Conservation (phyloP, 2,113 vertebrate genomes). For the Halichoerus grypus region DNA sequence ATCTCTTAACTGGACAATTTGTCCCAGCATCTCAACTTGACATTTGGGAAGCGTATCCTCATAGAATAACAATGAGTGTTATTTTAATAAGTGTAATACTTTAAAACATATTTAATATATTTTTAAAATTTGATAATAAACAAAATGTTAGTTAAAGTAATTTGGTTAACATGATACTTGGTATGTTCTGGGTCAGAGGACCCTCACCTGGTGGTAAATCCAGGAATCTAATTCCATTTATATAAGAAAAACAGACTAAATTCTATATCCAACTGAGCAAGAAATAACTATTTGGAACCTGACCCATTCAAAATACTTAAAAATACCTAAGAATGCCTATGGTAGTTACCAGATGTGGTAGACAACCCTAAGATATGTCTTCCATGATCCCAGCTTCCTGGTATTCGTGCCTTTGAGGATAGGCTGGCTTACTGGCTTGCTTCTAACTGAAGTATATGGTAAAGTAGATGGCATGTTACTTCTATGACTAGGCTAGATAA, state of each 20-base stretch:
- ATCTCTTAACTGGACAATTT: neutral
- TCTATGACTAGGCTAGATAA: neutral
- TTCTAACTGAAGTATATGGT: neutral
- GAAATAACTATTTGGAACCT: neutral
- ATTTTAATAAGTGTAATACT: neutral
- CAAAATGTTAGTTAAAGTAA: neutral
- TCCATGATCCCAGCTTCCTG: neutral
- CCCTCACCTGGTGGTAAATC: neutral
- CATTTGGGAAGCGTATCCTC: conserved; percentile 31
- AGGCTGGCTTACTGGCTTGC: neutral
- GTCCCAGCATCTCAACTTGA: neutral
- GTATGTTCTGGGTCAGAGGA: neutral
- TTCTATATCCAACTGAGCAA: conserved; percentile 6
- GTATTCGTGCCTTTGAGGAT: neutral
- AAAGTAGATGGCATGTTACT: neutral
- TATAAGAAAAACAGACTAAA: neutral
- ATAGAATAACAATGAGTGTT: neutral
- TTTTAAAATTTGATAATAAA: neutral
- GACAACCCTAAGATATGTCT: neutral
- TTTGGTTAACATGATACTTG: neutral
- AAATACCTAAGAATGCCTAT: neutral
- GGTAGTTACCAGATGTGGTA: neutral
- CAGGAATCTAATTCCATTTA: neutral
- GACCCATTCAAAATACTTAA: neutral
- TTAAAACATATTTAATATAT: neutral